These are phyloP conservation scores for Gymnocheta viridis DNA, from an alignment of 2,888 invertebrate species.

Conservation along the genomic window DNA sequence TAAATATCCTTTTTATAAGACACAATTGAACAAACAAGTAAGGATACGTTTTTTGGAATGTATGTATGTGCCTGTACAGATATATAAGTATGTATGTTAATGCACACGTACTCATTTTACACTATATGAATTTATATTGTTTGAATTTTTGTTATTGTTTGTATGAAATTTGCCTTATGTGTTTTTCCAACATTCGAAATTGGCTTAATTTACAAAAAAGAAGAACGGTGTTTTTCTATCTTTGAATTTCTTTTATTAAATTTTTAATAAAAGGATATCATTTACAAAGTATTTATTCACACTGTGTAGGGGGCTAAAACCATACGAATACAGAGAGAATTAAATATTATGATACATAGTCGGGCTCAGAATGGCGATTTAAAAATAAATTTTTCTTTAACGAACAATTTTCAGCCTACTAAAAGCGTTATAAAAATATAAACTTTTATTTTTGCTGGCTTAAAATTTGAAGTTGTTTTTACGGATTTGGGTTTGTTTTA, in stretches of 20 bases:
- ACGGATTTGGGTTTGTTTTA: too few species aligned
- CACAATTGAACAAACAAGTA: background rate
- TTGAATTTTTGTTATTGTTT: conserved; percentile 35
- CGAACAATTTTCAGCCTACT: too few species aligned
- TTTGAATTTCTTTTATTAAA: background rate
- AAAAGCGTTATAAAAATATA: too few species aligned
- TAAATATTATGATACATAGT: too few species aligned
- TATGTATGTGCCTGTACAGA: background rate
- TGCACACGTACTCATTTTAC: background rate
- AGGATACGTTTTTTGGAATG: background rate
- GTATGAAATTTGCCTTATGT: conserved; percentile 4
- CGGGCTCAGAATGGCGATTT: too few species aligned
- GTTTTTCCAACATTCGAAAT: conserved; percentile 43
- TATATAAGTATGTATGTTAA: background rate
- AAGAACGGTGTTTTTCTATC: background rate
- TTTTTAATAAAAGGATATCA: conserved; percentile 6
- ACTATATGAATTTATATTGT: conserved; percentile 17
- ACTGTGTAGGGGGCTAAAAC: background rate
- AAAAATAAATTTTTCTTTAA: too few species aligned
- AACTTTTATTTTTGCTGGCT: too few species aligned
- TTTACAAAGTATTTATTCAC: conserved; percentile 1
- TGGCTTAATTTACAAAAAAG: conserved; percentile 45
- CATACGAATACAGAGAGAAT: background rate
- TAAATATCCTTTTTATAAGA: conserved; percentile 9
- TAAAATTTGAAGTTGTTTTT: too few species aligned